Conservation (phyloP, 2,113 vertebrate species). For the Apteryx mantelli region DNA sequence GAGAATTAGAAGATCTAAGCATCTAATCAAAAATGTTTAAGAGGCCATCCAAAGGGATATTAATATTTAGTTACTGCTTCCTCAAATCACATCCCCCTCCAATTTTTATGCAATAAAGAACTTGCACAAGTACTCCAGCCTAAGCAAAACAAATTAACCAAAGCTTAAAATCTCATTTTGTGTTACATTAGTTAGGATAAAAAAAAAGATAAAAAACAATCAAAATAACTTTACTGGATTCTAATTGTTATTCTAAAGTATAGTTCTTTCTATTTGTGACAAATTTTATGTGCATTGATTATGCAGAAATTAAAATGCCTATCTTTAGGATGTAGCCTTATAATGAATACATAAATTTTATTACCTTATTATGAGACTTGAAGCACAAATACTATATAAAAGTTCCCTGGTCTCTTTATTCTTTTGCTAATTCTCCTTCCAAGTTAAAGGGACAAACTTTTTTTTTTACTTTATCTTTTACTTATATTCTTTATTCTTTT, state of each 20-base stretch:
- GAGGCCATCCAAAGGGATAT: background rate
- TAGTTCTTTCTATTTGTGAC: background rate
- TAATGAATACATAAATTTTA: slow-evolving; percentile 16
- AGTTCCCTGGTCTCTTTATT: background rate
- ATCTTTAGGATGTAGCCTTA: background rate
- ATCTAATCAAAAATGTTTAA: background rate
- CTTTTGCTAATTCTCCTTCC: background rate
- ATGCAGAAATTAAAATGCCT: slow-evolving; percentile 16
- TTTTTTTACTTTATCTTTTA: background rate
- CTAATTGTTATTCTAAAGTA: slow-evolving; percentile 37
- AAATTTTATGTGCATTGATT: slow-evolving; percentile 3
- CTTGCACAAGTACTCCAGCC: background rate
- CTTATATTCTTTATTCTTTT: background rate
- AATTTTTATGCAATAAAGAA: background rate
- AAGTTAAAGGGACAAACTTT: background rate
- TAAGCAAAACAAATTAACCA: slow-evolving; percentile 35
- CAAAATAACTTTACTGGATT: slow-evolving; percentile 4
- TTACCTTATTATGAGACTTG: background rate
- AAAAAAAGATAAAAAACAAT: background rate
- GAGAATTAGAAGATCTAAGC: background rate
- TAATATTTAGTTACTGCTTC: background rate
- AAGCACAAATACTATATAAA: background rate
- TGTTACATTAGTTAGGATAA: slow-evolving; percentile 3
- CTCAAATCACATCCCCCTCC: background rate
- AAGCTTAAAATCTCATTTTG: slow-evolving; percentile 31